Evolutionary conservation across 2,888 invertebrate species (phyloP).

Genomic region (Ectropis crepuscularia): DNA sequence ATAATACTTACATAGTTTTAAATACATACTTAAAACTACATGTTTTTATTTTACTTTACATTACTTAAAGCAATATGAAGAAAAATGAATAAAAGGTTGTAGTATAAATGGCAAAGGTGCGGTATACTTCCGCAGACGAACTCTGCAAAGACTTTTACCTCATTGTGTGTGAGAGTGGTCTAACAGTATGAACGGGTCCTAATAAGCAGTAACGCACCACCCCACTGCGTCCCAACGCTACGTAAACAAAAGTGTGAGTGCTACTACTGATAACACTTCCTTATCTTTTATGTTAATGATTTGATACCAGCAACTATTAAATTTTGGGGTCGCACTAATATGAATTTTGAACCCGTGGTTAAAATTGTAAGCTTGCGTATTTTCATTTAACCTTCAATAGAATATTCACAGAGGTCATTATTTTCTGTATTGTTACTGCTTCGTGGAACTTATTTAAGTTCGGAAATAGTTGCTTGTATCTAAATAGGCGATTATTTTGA

Average conservation of each 20-base stretch:
- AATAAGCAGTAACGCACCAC: constrained; percentile 36
- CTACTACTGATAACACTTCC: constrained; percentile 28
- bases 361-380: constrained; percentile 4
- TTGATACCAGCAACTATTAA: constrained; percentile 7
- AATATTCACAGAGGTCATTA: background rate
- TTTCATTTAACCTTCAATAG: background rate
- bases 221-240: constrained; percentile 18
- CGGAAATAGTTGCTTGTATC: background rate
- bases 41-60: too few species aligned
- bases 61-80: too few species aligned
- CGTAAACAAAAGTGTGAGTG: constrained; percentile 27
- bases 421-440: background rate
- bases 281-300: constrained; percentile 30
- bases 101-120: too few species aligned
- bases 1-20: too few species aligned
- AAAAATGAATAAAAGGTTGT: too few species aligned
- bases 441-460: background rate
- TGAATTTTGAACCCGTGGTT: background rate
- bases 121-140: too few species aligned
- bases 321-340: constrained; percentile 1
- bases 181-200: too few species aligned
- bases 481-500: too few species aligned
- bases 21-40: too few species aligned
- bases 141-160: too few species aligned
- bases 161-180: too few species aligned